A percentile compares a stretch with the other conserved stretches of the same genome.
These are phyloP conservation scores for Xestia sexstrigata DNA, from an alignment of 2,888 invertebrate species.

Conservation along the genomic window DNA sequence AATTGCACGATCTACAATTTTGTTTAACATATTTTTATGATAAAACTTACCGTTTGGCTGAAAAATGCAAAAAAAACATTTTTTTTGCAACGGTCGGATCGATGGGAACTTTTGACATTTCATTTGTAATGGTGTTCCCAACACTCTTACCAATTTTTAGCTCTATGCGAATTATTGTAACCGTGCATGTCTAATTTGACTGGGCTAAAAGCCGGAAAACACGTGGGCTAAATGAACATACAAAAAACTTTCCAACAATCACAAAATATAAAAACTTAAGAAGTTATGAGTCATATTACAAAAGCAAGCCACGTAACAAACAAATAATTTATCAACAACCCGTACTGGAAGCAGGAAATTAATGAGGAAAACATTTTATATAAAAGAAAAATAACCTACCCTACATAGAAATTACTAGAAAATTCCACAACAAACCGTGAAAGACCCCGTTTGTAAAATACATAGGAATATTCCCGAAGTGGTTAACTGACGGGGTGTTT, in stretches of 20 bases:
- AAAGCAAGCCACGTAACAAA: neutral
- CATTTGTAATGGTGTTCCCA: too few species aligned
- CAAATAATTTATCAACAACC: neutral
- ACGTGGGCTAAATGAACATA: neutral
- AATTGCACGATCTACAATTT: too few species aligned
- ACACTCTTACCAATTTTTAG: too few species aligned
- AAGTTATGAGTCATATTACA: neutral
- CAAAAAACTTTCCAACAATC: neutral
- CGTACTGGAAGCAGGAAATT: conserved; percentile 11
- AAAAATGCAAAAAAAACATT: too few species aligned
- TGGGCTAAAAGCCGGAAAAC: neutral
- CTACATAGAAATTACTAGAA: conserved; percentile 19
- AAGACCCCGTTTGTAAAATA: conserved; percentile 15
- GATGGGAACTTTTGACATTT: too few species aligned
- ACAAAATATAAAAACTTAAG: neutral
- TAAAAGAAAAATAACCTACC: neutral
- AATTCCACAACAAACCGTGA: conserved; percentile 16
- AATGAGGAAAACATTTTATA: conserved; percentile 7
- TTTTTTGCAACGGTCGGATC: too few species aligned
- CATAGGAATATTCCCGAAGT: conserved; percentile 42
- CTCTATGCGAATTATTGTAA: too few species aligned
- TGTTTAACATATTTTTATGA: too few species aligned
- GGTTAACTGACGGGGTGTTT: conserved; percentile 42
- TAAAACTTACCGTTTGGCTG: too few species aligned
- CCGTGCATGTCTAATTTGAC: too few species aligned